Conservation (phyloP, 1,140 invertebrate genomes). For the Drosophila nigrodunni region DNA sequence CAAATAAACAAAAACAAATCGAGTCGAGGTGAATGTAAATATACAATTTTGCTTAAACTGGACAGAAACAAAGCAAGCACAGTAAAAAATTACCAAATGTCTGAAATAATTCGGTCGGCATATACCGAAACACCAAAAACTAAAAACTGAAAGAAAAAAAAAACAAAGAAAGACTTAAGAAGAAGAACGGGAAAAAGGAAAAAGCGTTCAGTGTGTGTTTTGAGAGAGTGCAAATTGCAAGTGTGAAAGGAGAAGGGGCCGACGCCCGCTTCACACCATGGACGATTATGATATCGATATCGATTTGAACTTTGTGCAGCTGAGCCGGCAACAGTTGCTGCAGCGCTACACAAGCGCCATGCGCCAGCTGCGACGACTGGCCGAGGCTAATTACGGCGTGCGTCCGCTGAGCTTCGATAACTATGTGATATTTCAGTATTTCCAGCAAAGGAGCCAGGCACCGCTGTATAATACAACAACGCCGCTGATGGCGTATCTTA, state of each 20-base stretch:
- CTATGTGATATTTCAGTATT: slow-evolving; percentile 79
- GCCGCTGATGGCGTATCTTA: slow-evolving; percentile 60
- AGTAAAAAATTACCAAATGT: slow-evolving; percentile 1
- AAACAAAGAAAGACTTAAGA: not conserved
- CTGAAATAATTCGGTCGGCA: not conserved
- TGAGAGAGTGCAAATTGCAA: not conserved
- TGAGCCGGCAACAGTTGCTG: slow-evolving; percentile 71
- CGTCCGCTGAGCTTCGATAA: slow-evolving; percentile 76
- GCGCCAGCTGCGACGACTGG: slow-evolving; percentile 62
- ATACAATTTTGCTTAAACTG: slow-evolving; percentile 10
- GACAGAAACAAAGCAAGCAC: slow-evolving; percentile 4
- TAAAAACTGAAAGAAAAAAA: not conserved
- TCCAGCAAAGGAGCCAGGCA: slow-evolving; percentile 56
- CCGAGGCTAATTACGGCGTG: slow-evolving; percentile 70
- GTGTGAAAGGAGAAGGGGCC: not conserved
- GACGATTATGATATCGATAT: slow-evolving; percentile 68
- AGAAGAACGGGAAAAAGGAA: not conserved
- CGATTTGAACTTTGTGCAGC: slow-evolving; percentile 69
- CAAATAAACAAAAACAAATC: slow-evolving; percentile 28
- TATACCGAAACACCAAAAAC: too few relatives aligned
- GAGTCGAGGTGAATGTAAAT: slow-evolving; percentile 40
- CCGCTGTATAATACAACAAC: slow-evolving; percentile 23
- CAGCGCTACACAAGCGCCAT: slow-evolving; percentile 67
- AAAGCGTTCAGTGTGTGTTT: not conserved
- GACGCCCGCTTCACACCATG: slow-evolving; percentile 41